Base-by-base conservation (phyloP, 1,140 invertebrate species). In the Alviniconcha marisindica region DNA sequence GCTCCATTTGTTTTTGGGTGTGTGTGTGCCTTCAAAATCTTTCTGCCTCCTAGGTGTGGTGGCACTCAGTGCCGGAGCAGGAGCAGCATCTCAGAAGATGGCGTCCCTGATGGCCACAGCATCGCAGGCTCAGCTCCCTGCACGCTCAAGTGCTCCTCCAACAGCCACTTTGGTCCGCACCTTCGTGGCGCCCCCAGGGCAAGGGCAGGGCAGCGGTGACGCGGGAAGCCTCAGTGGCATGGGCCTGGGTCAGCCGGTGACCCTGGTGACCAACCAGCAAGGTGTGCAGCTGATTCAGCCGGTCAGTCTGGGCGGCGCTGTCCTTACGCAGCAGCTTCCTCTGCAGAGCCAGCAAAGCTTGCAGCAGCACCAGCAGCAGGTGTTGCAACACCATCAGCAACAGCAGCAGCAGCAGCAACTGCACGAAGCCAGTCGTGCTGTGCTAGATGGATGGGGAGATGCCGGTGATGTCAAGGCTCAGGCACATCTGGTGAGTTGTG, bases 51-150 rank as follows among this genome's bases (percentile, higher is more conserved):
- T 40, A 83, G 42, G 80, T 84, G 48, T 82, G 69, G 56, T 85
- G 83, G 77, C 81, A 83, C 81, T 82, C 33, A 74, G 84, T 44
- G 76, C 80, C 31, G 80, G 71, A 18, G 76, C 80, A 42, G 80
- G 71, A 18, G 36, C 82, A n/a, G 84, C 84, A 28, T 86, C 84
- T 63, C 85, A 87, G 63, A 77, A 84, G 48, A 86, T 85, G 31
- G 84, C 84, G 40, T 83, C 86, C 2, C 31, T 83, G 63, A 69
- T 83, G 42, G 87, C 87, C 54, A 85, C 87, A 48, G 83, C 85
- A 60, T 86, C 84, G 69, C 87, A 86, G 63, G 87, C 83, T 56
- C 88, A 89, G 83, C 84, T 85, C 38, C 73, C 73, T 69, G 36
- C 82, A 2, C 76, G 82, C 51, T 81, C 77, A 10, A n/a, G 71